phyloP scores from a whole-genome alignment of 2,797 vertebrate genomes.

The Scarus forsteni region DNA sequence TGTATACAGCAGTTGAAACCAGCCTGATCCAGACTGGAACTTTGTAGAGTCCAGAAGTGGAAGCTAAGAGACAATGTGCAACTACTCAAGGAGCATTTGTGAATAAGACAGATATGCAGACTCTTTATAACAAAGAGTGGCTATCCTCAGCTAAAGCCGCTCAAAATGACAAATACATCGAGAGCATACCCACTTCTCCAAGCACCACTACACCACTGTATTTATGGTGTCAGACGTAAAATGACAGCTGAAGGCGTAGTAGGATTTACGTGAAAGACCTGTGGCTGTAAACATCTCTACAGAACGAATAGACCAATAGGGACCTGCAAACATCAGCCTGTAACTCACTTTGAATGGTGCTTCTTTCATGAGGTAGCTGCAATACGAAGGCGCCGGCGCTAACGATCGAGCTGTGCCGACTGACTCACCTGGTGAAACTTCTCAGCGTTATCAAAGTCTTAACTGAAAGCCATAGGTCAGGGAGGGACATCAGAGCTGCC shows the following conservation, averaged over 20 bases:
- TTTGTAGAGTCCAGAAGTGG: too few species aligned
- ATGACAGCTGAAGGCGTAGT: slow-evolving; percentile 23
- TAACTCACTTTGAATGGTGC: slow-evolving; percentile 57
- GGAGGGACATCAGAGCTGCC: slow-evolving; percentile 30
- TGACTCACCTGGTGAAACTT: slow-evolving; percentile 39
- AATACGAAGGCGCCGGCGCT: slow-evolving; percentile 31
- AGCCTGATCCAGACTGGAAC: too few species aligned
- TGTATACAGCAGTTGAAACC: too few species aligned
- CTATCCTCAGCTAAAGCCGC: too few species aligned
- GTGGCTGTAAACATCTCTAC: slow-evolving; percentile 25
- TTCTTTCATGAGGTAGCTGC: slow-evolving; percentile 50
- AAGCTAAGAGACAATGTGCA: too few species aligned
- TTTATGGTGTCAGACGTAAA: slow-evolving; percentile 17
- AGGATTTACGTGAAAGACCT: slow-evolving; percentile 24
- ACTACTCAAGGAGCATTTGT: too few species aligned
- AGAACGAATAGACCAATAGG: slow-evolving; percentile 23
- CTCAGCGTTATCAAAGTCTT: slow-evolving; percentile 54
- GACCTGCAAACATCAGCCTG: slow-evolving; percentile 31
- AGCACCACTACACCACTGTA: too few species aligned
- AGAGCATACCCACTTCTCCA: too few species aligned
- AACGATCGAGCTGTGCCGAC: slow-evolving; percentile 29
- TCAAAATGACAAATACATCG: too few species aligned
- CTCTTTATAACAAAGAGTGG: too few species aligned
- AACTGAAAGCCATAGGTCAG: slow-evolving; percentile 72
- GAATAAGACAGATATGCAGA: too few species aligned